Percentiles rank a stretch among this genome's conserved stretches.
Evolutionary conservation across 2,888 invertebrate species (phyloP).

Genomic region (Stenchaetothrips biformis): DNA sequence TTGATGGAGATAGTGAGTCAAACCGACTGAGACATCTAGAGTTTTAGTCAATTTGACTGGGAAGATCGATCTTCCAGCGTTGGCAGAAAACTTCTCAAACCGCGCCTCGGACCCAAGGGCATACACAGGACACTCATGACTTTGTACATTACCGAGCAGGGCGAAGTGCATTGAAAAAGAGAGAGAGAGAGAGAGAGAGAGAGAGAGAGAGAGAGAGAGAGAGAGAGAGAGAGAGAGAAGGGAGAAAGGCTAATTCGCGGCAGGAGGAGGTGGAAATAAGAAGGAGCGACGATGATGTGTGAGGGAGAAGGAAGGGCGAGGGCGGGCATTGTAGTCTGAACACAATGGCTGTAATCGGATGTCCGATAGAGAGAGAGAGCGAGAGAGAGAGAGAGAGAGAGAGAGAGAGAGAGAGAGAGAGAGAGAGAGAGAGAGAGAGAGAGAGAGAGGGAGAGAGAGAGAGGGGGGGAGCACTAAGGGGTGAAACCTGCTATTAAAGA

Average conservation of each 20-base stretch:
- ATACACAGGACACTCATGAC: too few species aligned
- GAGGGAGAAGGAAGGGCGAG: neutral
- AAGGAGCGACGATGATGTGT: neutral
- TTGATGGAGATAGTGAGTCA: too few species aligned
- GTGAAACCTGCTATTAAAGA: constrained; percentile 7
- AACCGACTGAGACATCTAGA: too few species aligned
- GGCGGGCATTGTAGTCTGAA: constrained; percentile 24
- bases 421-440: constrained; percentile 28
- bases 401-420: constrained; percentile 23
- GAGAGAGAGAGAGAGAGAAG: neutral
- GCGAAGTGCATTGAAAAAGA: constrained; percentile 1
- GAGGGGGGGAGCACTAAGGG: neutral
- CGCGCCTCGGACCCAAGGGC: too few species aligned
- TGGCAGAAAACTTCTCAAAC: too few species aligned
- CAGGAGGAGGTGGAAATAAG: neutral
- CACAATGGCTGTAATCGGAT: constrained; percentile 23
- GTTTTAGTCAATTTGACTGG: too few species aligned
- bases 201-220: constrained; percentile 5
- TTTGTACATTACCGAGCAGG: neutral
- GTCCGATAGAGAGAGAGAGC: constrained; percentile 12
- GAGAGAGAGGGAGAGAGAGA: neutral
- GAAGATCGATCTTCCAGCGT: too few species aligned
- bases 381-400: constrained; percentile 13
- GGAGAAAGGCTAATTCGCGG: too few species aligned
- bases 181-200: constrained; percentile 11